Percentiles rank a stretch among this genome's conserved stretches.
Evolutionary conservation across 2,797 vertebrate genomes (phyloP).

Genomic region (Myiotriccus ornatus): DNA sequence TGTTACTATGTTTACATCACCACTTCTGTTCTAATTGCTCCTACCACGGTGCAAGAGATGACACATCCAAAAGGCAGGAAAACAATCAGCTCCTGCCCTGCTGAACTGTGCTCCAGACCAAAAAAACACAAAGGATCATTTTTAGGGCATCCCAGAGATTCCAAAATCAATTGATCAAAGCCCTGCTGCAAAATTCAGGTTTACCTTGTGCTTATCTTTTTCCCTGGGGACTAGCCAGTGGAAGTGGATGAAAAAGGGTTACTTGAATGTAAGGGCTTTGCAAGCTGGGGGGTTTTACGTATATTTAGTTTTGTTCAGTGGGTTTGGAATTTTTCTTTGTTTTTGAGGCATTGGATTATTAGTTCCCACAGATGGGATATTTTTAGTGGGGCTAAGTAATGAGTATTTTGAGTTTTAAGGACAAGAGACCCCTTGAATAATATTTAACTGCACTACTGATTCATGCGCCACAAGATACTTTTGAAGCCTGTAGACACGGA

Average conservation of each 20-base stretch:
- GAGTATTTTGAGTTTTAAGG: not conserved
- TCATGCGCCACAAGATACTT: not conserved
- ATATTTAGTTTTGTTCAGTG: not conserved
- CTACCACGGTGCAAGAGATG: not conserved
- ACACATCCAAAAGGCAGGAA: not conserved
- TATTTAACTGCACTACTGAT: not conserved
- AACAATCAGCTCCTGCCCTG: not conserved
- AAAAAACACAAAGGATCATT: not conserved
- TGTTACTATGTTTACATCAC: not conserved
- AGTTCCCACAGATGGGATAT: not conserved
- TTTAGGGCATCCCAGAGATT: not conserved
- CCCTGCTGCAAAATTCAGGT: not conserved
- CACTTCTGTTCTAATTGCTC: not conserved
- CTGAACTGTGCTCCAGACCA: not conserved
- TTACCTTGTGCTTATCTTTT: not conserved
- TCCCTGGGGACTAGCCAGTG: not conserved
- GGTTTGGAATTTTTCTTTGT: not conserved
- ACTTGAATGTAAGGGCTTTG: not conserved
- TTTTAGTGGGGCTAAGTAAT: not conserved
- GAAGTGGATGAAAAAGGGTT: not conserved
- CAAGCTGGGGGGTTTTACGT: not conserved
- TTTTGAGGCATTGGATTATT: not conserved
- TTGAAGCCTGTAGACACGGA: not conserved
- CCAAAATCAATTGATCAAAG: not conserved
- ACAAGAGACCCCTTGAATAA: not conserved